Percentiles rank a stretch among this genome's conserved stretches.
These are phyloP conservation scores for Phaethornis superciliosus DNA, from an alignment of 2,113 vertebrate genomes.

Conservation along the genomic window DNA sequence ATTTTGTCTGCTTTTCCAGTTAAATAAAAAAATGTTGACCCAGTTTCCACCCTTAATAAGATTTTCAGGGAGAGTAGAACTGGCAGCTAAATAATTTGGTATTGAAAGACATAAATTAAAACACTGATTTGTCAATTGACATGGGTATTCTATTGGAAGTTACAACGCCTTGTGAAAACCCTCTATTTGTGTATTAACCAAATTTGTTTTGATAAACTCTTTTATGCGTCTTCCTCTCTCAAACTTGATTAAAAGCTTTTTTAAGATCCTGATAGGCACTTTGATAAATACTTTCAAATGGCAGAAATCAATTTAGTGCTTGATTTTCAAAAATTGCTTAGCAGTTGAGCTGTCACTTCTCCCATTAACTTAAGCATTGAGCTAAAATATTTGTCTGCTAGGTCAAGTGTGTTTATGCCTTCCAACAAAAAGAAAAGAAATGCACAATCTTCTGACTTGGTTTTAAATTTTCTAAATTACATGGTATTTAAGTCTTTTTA, in stretches of 20 bases:
- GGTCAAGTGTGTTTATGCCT: background rate
- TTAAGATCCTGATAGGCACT: background rate
- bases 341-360: background rate
- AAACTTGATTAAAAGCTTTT: slow-evolving; percentile 30
- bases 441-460: background rate
- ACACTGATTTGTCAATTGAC: background rate
- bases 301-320: background rate
- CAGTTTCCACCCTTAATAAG: background rate
- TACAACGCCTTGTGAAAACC: background rate
- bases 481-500: background rate
- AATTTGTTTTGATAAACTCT: background rate
- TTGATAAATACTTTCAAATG: background rate
- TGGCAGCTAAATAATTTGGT: background rate
- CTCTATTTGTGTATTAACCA: background rate
- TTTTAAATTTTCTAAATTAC: background rate
- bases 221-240: background rate
- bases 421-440: background rate
- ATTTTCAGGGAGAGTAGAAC: background rate
- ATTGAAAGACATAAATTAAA: background rate
- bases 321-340: slow-evolving; percentile 23
- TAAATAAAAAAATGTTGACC: background rate
- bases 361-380: background rate
- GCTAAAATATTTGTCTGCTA: background rate
- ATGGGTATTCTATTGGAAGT: background rate
- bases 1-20: background rate